Percentiles rank a stretch among this genome's conserved stretches.
phyloP scores from a whole-genome alignment of 2,113 vertebrate species.

The Chamaea fasciata region DNA sequence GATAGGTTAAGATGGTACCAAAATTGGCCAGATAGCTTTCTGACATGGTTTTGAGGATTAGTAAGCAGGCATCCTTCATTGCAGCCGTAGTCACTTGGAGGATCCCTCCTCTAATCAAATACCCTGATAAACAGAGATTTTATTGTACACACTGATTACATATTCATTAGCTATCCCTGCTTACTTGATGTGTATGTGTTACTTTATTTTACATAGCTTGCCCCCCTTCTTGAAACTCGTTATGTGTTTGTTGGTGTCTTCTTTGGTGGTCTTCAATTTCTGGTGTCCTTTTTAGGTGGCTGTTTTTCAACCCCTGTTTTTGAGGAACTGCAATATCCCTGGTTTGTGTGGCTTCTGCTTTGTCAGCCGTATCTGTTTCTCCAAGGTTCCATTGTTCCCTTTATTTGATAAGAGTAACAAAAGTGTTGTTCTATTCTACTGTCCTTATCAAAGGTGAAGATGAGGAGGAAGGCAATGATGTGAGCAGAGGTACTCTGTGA shows the following conservation, averaged over 20 bases:
- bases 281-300: not conserved
- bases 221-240: not conserved
- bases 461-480: not conserved
- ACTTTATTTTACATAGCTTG: not conserved
- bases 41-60: not conserved
- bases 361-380: not conserved
- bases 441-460: not conserved
- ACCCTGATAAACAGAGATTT: not conserved
- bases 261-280: not conserved
- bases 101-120: not conserved
- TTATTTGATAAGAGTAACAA: not conserved
- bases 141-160: not conserved
- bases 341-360: not conserved
- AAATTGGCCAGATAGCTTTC: not conserved
- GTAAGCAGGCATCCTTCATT: not conserved
- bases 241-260: not conserved
- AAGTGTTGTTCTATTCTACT: not conserved
- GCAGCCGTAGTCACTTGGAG: not conserved
- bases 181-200: not conserved
- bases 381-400: not conserved
- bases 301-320: not conserved
- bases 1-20: not conserved
- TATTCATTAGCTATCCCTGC: not conserved
- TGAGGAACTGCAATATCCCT: not conserved
- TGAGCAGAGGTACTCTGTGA: not conserved